Evolutionary conservation across 2,888 invertebrate species (phyloP), one percentile per base, ranked within the genome.

Genomic region (Yponomeuta sedellus): DNA sequence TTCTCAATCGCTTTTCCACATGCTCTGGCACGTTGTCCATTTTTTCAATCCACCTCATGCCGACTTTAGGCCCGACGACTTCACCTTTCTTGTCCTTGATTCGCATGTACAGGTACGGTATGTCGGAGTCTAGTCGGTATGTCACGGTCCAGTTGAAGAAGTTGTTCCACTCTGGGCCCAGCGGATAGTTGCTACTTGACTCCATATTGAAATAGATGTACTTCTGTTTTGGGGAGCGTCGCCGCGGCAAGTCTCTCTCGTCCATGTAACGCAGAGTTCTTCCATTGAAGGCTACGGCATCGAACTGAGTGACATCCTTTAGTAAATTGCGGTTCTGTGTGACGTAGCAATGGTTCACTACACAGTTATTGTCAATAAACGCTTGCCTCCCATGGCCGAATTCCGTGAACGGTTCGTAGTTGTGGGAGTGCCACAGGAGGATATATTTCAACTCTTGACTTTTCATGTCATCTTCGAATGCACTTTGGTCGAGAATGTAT

Each of bases 81-180:
- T 78, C 69, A 4, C 83, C 82, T 12, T 74, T 65, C 0, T 64
- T 69, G 67, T 90, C 76, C 65, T 71, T 78, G 34, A 90, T 76
- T 57, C 76, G 66, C 40, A 91, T 73, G 71, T 91, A 91, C 2
- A 81, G 77, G 52, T 71, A 80, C 0, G 80, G 81, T 66, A 91
- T 80, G 69, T 91, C 90, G 1, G 91, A 89, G 71, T 88, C 76
- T 2, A 89, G 73, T 73, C 76, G 83, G 57, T 91, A 91, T 0
- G 91, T 91, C 0, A 83, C 74, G 0, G 91, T 91, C 86, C 85
- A 86, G 70, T 91, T 91, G 62, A 91, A 91, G 67, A 81, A 90
- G 6, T 77, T 74, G n/a, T 91, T 83, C 22, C 67, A 66, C 1
- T 70, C 61, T 4, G 69, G 68, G 68, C 89, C 90, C 0, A 85